These are phyloP conservation scores for Lycaena phlaeas DNA, from an alignment of 2,888 invertebrate species.

Conservation along the genomic window DNA sequence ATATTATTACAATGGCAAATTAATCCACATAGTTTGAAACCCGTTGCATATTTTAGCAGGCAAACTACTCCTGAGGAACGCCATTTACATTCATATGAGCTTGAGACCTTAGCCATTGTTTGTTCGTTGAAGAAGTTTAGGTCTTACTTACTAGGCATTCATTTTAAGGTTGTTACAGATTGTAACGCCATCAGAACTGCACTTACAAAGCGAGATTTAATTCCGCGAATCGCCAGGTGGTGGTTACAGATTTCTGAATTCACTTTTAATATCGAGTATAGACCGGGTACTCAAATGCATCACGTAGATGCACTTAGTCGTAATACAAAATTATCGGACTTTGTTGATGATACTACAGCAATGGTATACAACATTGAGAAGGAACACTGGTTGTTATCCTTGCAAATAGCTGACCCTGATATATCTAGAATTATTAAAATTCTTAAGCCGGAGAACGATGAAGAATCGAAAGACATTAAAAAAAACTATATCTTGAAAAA, in stretches of 20 bases:
- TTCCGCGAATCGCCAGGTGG: conserved; percentile 30
- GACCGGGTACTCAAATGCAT: conserved; percentile 24
- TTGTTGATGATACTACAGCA: neutral
- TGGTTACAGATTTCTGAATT: conserved; percentile 28
- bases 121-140: conserved; percentile 24
- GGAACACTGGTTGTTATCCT: conserved; percentile 18
- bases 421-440: conserved; percentile 14
- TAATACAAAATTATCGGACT: conserved; percentile 9
- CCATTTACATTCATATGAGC: conserved; percentile 21
- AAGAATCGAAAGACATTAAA: conserved; percentile 15
- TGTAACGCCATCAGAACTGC: conserved; percentile 27
- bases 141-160: conserved; percentile 24
- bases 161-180: conserved; percentile 22
- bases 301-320: conserved; percentile 28
- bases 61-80: conserved; percentile 20
- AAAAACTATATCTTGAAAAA: conserved; percentile 16
- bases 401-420: conserved; percentile 19
- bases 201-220: conserved; percentile 24
- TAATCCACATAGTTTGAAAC: conserved; percentile 13
- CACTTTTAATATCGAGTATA: conserved; percentile 28
- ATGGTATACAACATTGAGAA: neutral
- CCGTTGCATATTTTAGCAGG: conserved; percentile 22
- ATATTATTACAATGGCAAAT: conserved; percentile 25
- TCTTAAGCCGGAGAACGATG: conserved; percentile 11
- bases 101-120: conserved; percentile 24